Percentiles rank a stretch among this genome's conserved stretches.
phyloP scores from a whole-genome alignment of 2,797 vertebrate species.

The Anabacerthia variegaticeps region DNA sequence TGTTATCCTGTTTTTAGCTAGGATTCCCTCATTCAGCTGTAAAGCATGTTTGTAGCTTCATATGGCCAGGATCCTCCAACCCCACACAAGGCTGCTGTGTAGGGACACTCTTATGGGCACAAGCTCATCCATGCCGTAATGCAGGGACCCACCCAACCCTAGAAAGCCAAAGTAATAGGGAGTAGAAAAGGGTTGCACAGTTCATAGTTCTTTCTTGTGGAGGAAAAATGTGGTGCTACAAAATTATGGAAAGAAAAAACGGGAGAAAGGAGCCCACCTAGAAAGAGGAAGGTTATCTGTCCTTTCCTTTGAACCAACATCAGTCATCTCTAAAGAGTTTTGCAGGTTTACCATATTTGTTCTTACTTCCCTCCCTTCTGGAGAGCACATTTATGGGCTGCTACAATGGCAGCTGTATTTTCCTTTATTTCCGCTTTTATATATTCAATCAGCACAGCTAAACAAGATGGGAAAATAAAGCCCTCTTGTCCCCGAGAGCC shows the following conservation, averaged over 20 bases:
- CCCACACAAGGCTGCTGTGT: background rate
- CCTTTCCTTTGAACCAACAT: background rate
- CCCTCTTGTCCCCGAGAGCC: background rate
- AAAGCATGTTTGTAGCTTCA: background rate
- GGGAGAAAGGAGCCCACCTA: background rate
- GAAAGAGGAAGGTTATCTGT: background rate
- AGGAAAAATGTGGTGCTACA: background rate
- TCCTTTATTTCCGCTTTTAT: background rate
- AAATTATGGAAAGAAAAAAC: background rate
- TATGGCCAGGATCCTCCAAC: background rate
- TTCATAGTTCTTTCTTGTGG: background rate
- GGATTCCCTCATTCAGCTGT: background rate
- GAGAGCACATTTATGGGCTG: background rate
- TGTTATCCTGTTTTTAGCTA: background rate
- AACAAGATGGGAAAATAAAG: background rate
- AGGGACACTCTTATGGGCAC: background rate
- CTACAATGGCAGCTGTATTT: background rate
- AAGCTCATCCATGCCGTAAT: accelerated
- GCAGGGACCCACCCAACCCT: background rate
- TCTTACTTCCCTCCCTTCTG: background rate
- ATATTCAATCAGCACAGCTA: background rate
- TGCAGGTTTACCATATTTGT: background rate
- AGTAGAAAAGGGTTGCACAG: background rate
- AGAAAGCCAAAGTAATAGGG: background rate
- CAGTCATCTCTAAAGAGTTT: background rate